Evolutionary conservation across 2,888 invertebrate species (phyloP).

Genomic region (Pachydiplax longipennis): DNA sequence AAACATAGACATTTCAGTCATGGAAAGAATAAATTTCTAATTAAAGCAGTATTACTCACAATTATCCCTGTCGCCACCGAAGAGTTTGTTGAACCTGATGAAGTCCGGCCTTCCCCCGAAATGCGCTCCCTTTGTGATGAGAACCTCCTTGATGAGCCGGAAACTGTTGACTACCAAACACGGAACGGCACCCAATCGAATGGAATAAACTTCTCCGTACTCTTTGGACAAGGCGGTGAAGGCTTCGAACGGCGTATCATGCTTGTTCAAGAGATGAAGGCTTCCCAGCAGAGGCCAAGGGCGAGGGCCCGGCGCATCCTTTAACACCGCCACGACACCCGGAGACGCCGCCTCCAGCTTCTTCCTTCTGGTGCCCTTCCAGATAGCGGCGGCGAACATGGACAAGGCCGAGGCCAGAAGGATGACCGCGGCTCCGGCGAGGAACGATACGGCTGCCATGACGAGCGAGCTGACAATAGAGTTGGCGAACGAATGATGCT

Average conservation of each 20-base stretch:
- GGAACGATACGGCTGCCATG: background rate
- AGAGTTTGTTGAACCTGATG: constrained; percentile 79
- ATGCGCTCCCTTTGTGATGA: constrained; percentile 80
- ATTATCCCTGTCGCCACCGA: constrained; percentile 85
- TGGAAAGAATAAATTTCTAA: too few species aligned
- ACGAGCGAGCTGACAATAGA: background rate
- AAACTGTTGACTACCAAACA: constrained; percentile 80
- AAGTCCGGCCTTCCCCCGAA: constrained; percentile 87
- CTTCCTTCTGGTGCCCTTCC: background rate
- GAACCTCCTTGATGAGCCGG: constrained; percentile 74
- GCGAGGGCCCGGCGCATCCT: constrained; percentile 70
- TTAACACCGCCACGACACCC: background rate
- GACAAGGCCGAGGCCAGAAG: background rate
- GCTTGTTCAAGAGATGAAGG: constrained; percentile 70
- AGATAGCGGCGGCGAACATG: background rate
- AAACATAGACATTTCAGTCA: too few species aligned
- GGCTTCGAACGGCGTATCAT: constrained; percentile 73
- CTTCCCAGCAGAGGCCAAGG: constrained; percentile 76
- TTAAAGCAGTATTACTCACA: constrained; percentile 70
- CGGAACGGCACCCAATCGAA: constrained; percentile 71
- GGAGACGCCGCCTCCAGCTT: background rate
- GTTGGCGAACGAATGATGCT: background rate
- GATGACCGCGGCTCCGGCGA: background rate
- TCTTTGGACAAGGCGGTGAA: constrained; percentile 73
- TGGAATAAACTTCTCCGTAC: constrained; percentile 77